These are phyloP conservation scores for Falco naumanni DNA, from an alignment of 2,797 vertebrate genomes.

Conservation along the genomic window DNA sequence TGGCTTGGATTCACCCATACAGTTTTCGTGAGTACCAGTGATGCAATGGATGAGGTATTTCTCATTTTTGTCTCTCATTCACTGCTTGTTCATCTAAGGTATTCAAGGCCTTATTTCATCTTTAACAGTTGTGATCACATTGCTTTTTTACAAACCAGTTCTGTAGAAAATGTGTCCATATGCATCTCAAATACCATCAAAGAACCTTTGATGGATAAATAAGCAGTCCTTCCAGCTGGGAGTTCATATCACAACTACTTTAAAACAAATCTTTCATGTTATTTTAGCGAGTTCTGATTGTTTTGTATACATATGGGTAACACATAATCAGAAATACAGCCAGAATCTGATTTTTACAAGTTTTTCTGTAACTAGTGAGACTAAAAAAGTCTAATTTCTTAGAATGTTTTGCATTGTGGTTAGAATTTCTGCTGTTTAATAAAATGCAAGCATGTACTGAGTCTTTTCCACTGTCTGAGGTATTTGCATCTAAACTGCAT, in stretches of 20 bases:
- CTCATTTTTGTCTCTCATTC: not conserved
- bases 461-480: not conserved
- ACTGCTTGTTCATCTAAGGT: not conserved
- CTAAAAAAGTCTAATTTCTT: not conserved
- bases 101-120: not conserved
- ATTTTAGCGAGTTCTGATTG: not conserved
- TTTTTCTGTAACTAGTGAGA: not conserved
- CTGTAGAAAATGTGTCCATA: not conserved
- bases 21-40: not conserved
- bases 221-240: not conserved
- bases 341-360: not conserved
- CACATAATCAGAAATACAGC: not conserved
- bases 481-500: not conserved
- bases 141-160: not conserved
- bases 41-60: not conserved
- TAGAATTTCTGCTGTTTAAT: not conserved
- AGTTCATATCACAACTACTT: not conserved
- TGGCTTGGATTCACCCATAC: not conserved
- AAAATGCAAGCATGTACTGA: not conserved
- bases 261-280: not conserved
- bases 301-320: not conserved
- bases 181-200: not conserved
- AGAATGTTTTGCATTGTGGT: not conserved
- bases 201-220: not conserved
- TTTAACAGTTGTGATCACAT: not conserved